Percentiles rank a stretch among this genome's conserved stretches.
Evolutionary conservation across 2,113 vertebrate species (phyloP).

Genomic region (Oreotrochilus melanogaster): DNA sequence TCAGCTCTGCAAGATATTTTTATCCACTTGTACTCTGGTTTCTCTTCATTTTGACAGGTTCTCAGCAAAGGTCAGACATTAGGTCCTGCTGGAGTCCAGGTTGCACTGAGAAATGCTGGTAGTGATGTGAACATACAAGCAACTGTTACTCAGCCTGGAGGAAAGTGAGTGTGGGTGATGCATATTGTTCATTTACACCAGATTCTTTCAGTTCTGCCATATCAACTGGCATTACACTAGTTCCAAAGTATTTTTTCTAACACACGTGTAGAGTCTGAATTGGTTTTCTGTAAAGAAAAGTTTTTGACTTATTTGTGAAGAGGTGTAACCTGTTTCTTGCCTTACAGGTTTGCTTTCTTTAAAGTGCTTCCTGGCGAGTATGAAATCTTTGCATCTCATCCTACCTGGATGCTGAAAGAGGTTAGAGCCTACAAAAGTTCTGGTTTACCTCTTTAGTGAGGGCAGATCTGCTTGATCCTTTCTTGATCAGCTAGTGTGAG

Average conservation of each 20-base stretch:
- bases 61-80: slow-evolving; percentile 91
- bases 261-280: background rate
- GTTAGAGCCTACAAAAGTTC: slow-evolving; percentile 71
- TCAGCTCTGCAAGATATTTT: background rate
- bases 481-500: background rate
- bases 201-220: background rate
- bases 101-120: slow-evolving; percentile 84
- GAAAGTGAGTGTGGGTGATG: slow-evolving; percentile 86
- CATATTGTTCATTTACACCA: background rate
- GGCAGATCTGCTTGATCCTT: background rate
- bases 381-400: slow-evolving; percentile 91
- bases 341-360: slow-evolving; percentile 89
- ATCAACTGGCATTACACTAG: background rate
- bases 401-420: slow-evolving; percentile 92
- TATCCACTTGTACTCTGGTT: background rate
- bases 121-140: slow-evolving; percentile 84
- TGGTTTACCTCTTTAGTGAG: background rate
- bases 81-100: slow-evolving; percentile 91
- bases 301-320: background rate
- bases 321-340: background rate
- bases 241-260: background rate
- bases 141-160: slow-evolving; percentile 87
- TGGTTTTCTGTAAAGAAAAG: background rate
- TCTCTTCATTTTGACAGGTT: slow-evolving; percentile 80
- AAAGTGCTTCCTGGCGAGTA: slow-evolving; percentile 96